Base-by-base conservation (phyloP, 1,140 invertebrate genomes). In the Magallana gigas region DNA sequence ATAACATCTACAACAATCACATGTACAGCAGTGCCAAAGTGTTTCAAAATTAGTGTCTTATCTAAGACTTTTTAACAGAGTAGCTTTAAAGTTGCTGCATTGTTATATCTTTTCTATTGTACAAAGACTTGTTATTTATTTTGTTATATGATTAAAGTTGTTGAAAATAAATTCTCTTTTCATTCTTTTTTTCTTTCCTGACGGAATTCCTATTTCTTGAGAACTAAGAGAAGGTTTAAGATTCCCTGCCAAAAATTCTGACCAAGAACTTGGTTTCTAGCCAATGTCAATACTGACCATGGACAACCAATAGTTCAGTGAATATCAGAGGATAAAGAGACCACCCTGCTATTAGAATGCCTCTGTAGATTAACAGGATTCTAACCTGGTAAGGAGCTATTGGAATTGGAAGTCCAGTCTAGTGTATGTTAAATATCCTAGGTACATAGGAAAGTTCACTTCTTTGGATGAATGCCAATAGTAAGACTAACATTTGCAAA, bases 1-100 rank as follows among this genome's bases (percentile, higher is more conserved):
- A 60, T n/a, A 84, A 84, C 23, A 84, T 84, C 18, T 84, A 84
- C 18, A 84, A 84, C 57, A 84, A 84, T 58, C 57, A 84, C 29
- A 84, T 84, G 83, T 84, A 84, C 58, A 84, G 83, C 48, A 16
- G 60, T 7, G 16, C 81, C 14, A 83, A 83, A 83, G 8, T 83
- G n/a, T 83, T 57, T 83, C 81, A 83, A 58, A 83, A 83, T 58
- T 83, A 76, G 68, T 48, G 2, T 48, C 2, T 5, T 48, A 48
- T 48, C 36, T 48, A 48, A 48, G 36, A 48, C 36, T 48, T 48
- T 36, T 48, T 4, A 48, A 48, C 36, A 18, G 18, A n/a, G 23
- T 76, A 29, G 68, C 8, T 76, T 12, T 16, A 64, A 64, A 76
- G 36, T 5, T 76, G 23, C 48, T 36, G 1, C 23, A 9, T 76